phyloP scores from a whole-genome alignment of 2,888 invertebrate species.

The Sialis fuliginosa region DNA sequence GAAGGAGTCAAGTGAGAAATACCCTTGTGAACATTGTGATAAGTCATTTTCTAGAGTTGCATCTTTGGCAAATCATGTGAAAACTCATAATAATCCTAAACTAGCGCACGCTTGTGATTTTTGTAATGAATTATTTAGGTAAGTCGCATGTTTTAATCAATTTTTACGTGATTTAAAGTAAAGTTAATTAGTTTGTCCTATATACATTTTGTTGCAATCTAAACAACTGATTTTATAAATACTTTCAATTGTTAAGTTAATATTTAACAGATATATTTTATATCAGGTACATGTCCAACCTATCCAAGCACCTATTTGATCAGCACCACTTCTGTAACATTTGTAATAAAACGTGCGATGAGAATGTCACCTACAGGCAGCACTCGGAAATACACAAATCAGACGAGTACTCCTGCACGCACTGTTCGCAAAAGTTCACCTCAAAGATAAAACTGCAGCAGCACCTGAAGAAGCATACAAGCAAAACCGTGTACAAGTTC shows the following conservation, averaged over 20 bases:
- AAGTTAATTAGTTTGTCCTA: too few species aligned
- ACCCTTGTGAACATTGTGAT: conserved; percentile 2
- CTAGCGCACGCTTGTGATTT: neutral
- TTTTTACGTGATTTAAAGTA: too few species aligned
- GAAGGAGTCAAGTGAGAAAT: neutral
- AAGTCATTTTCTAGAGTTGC: conserved; percentile 2
- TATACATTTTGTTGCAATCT: too few species aligned
- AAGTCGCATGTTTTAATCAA: too few species aligned
- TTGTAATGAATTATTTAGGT: neutral
- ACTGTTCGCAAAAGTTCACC: conserved; percentile 1
- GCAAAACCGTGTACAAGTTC: neutral
- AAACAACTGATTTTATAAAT: too few species aligned
- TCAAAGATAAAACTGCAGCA: neutral
- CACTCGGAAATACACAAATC: neutral
- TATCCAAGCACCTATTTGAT: neutral
- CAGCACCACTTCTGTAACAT: neutral
- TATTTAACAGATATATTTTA: too few species aligned
- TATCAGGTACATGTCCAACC: neutral
- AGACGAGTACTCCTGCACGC: neutral
- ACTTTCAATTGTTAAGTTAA: too few species aligned
- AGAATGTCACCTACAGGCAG: neutral
- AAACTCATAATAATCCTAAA: conserved; percentile 5
- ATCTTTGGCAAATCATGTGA: conserved; percentile 5
- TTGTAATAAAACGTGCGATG: neutral
- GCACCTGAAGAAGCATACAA: neutral